Base-by-base conservation (phyloP, 2,113 vertebrate genomes). In the Bos taurus region DNA sequence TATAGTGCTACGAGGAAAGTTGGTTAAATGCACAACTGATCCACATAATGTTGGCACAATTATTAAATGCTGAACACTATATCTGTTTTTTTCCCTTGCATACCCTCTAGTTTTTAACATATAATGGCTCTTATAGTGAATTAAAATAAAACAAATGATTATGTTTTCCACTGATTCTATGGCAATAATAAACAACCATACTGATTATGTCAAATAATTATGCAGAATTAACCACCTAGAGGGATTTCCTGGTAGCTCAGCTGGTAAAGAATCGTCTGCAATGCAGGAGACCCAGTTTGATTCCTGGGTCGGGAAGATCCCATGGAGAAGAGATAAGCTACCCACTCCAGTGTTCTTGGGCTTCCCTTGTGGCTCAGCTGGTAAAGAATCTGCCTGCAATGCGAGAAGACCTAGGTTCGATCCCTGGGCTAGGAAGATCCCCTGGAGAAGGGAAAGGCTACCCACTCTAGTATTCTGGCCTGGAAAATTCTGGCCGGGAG, bases 1-100 rank as follows among this genome's bases (percentile, higher is more conserved):
- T 6, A 82, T 6, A 83, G 19, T 17, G 2, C 7, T 93, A 33
- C 1, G 36, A 90, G 48, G 10, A 81, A 89, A 90, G 25, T 88
- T 77, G 52, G 2, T 62, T 93, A n/a, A 97, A 94, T 57, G 28
- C n/a, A 36, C n/a, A 90, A 88, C 57, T 86, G 2, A 93, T 62
- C 28, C 52, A 60, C 14, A 40, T 64, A 64, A 54, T 64, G 19
- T 46, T 93, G 43, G 14, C 59, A 91, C 5, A 86, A 33, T 94
- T 80, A 95, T 54, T 95, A 80, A 90, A 91, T 21, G 56, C 33
- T 57, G 36, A 43, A 23, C 14, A 33, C 7, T 77, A 92, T 88
- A 56, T 95, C 7, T 86, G 2, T 62, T 36, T 74, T 21, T 56
- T 10, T 46, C 17, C 10, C 23, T 46, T 84, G 2, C 1, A 64